Evolutionary conservation across 2,797 vertebrate genomes (phyloP).

Genomic region (Paguma larvata): DNA sequence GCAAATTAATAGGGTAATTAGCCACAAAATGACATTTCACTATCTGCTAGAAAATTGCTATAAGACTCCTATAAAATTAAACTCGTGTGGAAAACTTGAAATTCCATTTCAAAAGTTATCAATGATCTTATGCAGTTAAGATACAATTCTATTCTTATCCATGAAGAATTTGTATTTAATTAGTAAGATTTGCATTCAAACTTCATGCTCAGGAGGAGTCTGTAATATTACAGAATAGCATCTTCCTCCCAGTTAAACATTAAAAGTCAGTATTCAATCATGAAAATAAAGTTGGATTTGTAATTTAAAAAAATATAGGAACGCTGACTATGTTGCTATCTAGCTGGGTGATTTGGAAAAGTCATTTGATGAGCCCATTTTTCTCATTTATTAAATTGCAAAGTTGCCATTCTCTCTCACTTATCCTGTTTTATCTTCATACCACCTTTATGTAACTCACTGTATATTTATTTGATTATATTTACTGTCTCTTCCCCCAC

Average conservation of each 20-base stretch:
- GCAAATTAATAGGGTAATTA: neutral
- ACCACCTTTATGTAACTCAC: neutral
- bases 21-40: neutral
- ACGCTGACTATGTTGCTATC: neutral
- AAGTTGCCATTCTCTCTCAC: neutral
- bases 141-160: neutral
- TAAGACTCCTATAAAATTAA: neutral
- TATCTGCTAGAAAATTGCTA: neutral
- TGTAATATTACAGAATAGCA: neutral
- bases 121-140: neutral
- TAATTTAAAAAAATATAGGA: neutral
- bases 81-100: neutral
- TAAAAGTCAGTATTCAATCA: neutral
- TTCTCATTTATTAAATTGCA: neutral
- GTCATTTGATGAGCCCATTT: neutral
- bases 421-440: neutral
- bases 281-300: neutral
- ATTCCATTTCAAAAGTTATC: constrained; percentile 20
- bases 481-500: neutral
- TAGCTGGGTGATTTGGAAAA: neutral
- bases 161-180: neutral
- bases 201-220: neutral
- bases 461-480: neutral
- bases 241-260: neutral
- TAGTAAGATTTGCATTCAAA: neutral